phyloP scores from a whole-genome alignment of 2,888 invertebrate genomes.

The Eumerus sabulonum region DNA sequence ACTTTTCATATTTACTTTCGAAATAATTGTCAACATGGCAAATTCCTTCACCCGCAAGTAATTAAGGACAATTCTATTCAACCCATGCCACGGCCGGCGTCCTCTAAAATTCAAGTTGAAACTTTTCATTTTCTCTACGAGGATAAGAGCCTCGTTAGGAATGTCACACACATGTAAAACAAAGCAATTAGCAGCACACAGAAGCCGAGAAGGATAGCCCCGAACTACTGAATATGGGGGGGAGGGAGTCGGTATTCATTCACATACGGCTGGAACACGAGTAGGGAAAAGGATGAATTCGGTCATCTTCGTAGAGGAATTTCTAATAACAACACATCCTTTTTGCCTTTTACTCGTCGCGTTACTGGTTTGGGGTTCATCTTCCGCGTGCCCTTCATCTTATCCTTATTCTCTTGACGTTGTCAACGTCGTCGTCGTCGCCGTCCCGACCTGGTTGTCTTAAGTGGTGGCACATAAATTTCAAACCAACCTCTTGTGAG shows the following conservation, averaged over 20 bases:
- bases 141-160: slow-evolving; percentile 65
- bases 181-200: slow-evolving; percentile 68
- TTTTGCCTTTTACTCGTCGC: slow-evolving; percentile 1
- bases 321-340: slow-evolving; percentile 68
- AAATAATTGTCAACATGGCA: slow-evolving; percentile 69
- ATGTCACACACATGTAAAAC: slow-evolving; percentile 69
- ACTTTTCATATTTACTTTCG: slow-evolving; percentile 68
- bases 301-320: slow-evolving; percentile 65
- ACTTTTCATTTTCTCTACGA: slow-evolving; percentile 53
- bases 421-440: slow-evolving; percentile 23
- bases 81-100: background rate
- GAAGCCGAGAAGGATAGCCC: slow-evolving; percentile 33
- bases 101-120: slow-evolving; percentile 9
- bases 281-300: slow-evolving; percentile 41
- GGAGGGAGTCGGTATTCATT: slow-evolving; percentile 51
- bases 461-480: slow-evolving; percentile 60
- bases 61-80: slow-evolving; percentile 58
- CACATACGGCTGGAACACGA: slow-evolving; percentile 34
- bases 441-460: background rate
- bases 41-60: slow-evolving; percentile 69
- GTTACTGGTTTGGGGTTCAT: background rate
- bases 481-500: slow-evolving; percentile 17
- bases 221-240: too few relatives aligned
- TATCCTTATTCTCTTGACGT: slow-evolving; percentile 16
- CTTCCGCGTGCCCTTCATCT: slow-evolving; percentile 14